phyloP scores from a whole-genome alignment of 2,888 invertebrate genomes.

The Lasioglossum figueresi region DNA sequence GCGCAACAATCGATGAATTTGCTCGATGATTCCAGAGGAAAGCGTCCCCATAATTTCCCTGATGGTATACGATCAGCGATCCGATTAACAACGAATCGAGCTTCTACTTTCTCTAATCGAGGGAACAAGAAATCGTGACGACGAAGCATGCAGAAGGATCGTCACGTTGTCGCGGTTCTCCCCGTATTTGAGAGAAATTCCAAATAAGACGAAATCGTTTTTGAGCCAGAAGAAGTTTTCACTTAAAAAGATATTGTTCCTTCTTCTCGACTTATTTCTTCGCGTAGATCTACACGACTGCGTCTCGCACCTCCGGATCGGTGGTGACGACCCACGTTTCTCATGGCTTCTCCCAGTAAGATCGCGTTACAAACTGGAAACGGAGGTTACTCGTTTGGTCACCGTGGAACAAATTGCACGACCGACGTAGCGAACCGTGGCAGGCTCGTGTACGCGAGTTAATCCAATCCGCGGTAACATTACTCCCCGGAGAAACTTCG shows the following conservation, averaged over 20 bases:
- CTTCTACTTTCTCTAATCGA: background rate
- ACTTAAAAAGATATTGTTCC: too few species aligned
- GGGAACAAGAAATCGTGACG: background rate
- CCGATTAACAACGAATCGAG: background rate
- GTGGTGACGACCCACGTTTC: background rate
- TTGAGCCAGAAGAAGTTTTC: background rate
- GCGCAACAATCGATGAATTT: background rate
- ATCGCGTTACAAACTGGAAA: background rate
- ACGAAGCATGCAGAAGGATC: background rate
- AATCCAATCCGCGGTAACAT: constrained; percentile 53
- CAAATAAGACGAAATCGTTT: background rate
- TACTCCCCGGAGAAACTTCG: constrained; percentile 49
- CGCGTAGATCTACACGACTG: background rate
- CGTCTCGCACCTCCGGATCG: background rate
- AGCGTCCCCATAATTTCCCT: background rate
- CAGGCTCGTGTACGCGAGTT: constrained; percentile 44
- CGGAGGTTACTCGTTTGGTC: background rate
- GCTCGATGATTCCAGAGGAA: background rate
- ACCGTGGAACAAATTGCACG: constrained; percentile 49
- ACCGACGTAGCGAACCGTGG: constrained; percentile 21
- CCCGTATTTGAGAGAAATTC: background rate
- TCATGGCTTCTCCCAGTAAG: background rate
- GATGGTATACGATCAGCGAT: background rate
- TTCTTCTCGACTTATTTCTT: too few species aligned
- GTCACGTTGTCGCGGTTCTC: background rate